phyloP scores from a whole-genome alignment of 2,797 vertebrate genomes.

The Mallotus villosus region DNA sequence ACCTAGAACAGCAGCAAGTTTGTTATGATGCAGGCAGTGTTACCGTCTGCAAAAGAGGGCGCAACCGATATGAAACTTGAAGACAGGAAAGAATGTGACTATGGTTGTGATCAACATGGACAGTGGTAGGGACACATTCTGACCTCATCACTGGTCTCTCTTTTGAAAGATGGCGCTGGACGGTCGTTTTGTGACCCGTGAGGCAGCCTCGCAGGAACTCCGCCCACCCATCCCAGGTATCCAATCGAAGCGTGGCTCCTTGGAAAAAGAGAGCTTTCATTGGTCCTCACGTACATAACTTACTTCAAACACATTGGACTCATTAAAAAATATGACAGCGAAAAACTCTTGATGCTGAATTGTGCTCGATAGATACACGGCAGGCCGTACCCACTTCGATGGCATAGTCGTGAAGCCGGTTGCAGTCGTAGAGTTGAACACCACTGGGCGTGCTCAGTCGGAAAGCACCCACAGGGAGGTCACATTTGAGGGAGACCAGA shows the following conservation, averaged over 20 bases:
- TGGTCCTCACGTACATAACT: neutral
- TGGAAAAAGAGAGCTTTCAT: neutral
- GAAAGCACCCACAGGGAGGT: constrained; percentile 74
- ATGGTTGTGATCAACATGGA: neutral
- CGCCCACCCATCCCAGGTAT: constrained; percentile 63
- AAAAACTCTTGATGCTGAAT: too few relatives aligned
- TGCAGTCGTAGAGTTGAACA: constrained; percentile 78
- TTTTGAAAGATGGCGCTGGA: constrained; percentile 57
- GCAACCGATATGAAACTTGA: too few relatives aligned
- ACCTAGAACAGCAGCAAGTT: constrained; percentile 56
- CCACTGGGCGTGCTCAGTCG: constrained; percentile 67
- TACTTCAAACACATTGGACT: neutral
- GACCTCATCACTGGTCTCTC: constrained; percentile 27
- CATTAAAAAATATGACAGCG: neutral
- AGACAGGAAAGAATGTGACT: neutral
- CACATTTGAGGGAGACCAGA: constrained; percentile 63
- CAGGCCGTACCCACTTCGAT: constrained; percentile 61
- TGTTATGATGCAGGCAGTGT: neutral
- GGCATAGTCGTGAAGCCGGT: constrained; percentile 67
- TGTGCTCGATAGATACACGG: neutral
- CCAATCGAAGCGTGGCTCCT: constrained; percentile 12
- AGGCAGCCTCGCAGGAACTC: constrained; percentile 59
- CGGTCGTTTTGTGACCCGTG: constrained; percentile 51
- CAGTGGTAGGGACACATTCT: neutral
- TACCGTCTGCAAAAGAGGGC: neutral